These are phyloP conservation scores for Sitta europaea DNA, from an alignment of 2,113 vertebrate genomes.

Conservation along the genomic window DNA sequence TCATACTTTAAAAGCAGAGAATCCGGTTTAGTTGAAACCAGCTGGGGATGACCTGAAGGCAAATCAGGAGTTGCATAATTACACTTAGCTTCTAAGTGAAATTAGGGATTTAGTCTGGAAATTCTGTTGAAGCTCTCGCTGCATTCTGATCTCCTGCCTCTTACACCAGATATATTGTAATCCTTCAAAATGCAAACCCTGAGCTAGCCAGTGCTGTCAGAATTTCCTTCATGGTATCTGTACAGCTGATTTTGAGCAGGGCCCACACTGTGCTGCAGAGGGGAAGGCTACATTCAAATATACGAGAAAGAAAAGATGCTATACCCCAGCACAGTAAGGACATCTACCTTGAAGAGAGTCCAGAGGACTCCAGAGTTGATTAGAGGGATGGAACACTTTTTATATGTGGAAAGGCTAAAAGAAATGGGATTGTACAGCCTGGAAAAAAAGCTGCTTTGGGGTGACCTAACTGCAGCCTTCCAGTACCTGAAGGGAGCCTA, in stretches of 20 bases:
- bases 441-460: neutral
- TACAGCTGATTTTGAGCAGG: neutral
- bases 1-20: neutral
- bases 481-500: neutral
- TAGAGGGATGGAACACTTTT: neutral
- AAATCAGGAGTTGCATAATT: neutral
- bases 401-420: neutral
- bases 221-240: accelerated
- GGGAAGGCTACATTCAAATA: neutral
- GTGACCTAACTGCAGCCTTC: neutral
- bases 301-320: neutral
- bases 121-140: neutral
- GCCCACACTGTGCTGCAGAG: neutral
- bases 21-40: neutral
- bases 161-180: neutral
- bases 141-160: neutral
- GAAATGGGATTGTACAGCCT: neutral
- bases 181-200: neutral
- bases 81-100: neutral
- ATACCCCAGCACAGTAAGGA: neutral
- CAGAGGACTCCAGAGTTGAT: neutral
- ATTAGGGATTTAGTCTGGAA: neutral
- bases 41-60: neutral
- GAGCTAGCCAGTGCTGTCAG: neutral
- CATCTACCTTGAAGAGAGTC: neutral